Evolutionary conservation across 2,888 invertebrate genomes (phyloP), one percentile per base, ranked within the genome.

Genomic region (Emmelina monodactyla): DNA sequence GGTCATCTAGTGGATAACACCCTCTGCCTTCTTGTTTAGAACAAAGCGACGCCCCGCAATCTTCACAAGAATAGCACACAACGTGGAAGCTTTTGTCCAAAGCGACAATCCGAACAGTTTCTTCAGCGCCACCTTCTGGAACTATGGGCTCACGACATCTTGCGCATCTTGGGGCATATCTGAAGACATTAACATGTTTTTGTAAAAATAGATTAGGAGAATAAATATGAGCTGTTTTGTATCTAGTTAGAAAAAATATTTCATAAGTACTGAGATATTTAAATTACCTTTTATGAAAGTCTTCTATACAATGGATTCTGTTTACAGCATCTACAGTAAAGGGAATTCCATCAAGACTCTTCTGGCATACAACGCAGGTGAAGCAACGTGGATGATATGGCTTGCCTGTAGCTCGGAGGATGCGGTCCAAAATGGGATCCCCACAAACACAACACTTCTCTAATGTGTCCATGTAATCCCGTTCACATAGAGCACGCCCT

Each of bases 251-350:
- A 12, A 33, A 34, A 16, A 16, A 32, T 32, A n/a, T 1, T 33
- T 10, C n/a, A 33, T 14, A 16, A 33, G 1, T 28, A 15, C n/a
- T 2, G 2, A 16, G 5, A 11, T 31, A 3, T 30, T 5, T 7
- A 30, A 31, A 31, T 16, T 2, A 78, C 86, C 97, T 94, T 93
- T 94, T 97, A 73, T 99, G 98, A 64, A 98, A 99, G 78, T 99
- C 98, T 55, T 97, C 95, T 58, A 99, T 97, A 66, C 99, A 99
- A 65, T 98, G 96, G 51, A 98, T 96, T 59, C 94, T 89, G 73
- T 97, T 97, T 2, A 95, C 93, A 16, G 97, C 95, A 73, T 99
- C 98, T 1, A 99, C 97, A 1, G 99, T 99, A 61, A 99, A 99
- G 0, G 97, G 97, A 57, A 99, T 93, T 1, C 98, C 98, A 68